phyloP scores from a whole-genome alignment of 2,888 invertebrate species.

The Acanthoscelides obtectus region DNA sequence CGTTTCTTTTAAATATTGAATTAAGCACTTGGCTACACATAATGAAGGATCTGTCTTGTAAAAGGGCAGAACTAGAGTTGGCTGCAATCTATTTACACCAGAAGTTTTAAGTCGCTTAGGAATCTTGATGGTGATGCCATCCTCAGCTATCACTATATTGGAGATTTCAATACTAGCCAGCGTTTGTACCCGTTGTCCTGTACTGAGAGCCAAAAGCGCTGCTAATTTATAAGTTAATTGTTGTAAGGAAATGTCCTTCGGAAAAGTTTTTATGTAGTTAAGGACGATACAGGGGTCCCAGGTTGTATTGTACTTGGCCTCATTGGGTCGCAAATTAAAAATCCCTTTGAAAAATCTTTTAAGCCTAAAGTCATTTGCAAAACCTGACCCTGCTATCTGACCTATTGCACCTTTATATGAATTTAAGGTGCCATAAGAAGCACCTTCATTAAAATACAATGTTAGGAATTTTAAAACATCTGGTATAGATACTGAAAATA shows the following conservation, averaged over 20 bases:
- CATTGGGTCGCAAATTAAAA: constrained; percentile 14
- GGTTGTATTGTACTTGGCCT: constrained; percentile 13
- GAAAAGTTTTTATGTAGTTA: constrained; percentile 3
- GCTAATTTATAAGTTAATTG: no score
- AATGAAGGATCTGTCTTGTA: neutral
- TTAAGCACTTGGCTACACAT: neutral
- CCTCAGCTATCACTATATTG: neutral
- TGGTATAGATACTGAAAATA: no score
- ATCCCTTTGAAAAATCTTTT: no score
- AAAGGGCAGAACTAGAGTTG: neutral
- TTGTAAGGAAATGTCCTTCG: neutral
- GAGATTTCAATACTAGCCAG: neutral
- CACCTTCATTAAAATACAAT: constrained; percentile 11
- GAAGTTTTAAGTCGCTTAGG: no score
- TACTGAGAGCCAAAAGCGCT: neutral
- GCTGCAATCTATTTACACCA: no score
- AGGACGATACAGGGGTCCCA: constrained; percentile 17
- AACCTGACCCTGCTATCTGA: no score
- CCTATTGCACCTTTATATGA: constrained; percentile 15
- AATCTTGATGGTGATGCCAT: no score
- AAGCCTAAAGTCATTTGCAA: no score
- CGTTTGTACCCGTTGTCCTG: neutral
- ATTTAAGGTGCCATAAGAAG: constrained; percentile 18
- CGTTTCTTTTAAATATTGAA: neutral
- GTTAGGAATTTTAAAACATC: constrained; percentile 14